A percentile compares a stretch with the other conserved stretches of the same genome.
phyloP scores from a whole-genome alignment of 2,888 invertebrate genomes.

The Andricus quercusramuli region DNA sequence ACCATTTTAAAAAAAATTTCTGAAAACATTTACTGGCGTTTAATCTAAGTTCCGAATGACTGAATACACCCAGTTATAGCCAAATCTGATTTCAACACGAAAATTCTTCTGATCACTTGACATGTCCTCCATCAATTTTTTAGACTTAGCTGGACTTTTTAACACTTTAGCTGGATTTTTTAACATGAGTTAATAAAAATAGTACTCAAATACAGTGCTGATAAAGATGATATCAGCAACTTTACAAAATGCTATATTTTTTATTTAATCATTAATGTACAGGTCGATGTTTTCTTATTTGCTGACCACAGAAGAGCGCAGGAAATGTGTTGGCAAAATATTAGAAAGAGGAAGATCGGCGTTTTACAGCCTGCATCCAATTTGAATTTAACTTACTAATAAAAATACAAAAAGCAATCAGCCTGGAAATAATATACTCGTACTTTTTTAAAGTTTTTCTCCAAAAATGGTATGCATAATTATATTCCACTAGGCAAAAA shows the following conservation, averaged over 20 bases:
- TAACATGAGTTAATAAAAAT: not conserved
- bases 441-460: not conserved
- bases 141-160: too few species aligned
- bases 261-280: conserved; percentile 42
- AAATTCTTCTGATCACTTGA: too few species aligned
- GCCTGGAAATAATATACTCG: not conserved
- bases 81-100: too few species aligned
- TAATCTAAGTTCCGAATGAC: too few species aligned
- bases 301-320: conserved; percentile 13
- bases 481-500: too few species aligned
- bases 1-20: too few species aligned
- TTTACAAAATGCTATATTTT: conserved; percentile 10
- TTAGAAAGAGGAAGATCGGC: not conserved
- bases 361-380: not conserved
- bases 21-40: too few species aligned
- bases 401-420: not conserved
- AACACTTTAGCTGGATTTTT: too few species aligned
- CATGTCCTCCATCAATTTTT: too few species aligned
- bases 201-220: not conserved
- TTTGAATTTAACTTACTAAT: not conserved
- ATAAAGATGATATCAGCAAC: not conserved
- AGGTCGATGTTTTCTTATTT: not conserved
- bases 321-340: not conserved
- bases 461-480: too few species aligned
- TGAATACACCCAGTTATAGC: too few species aligned